Percentiles rank a stretch among this genome's conserved stretches.
Evolutionary conservation across 1,140 invertebrate species (phyloP).

Genomic region (Conopomorpha cramerella): DNA sequence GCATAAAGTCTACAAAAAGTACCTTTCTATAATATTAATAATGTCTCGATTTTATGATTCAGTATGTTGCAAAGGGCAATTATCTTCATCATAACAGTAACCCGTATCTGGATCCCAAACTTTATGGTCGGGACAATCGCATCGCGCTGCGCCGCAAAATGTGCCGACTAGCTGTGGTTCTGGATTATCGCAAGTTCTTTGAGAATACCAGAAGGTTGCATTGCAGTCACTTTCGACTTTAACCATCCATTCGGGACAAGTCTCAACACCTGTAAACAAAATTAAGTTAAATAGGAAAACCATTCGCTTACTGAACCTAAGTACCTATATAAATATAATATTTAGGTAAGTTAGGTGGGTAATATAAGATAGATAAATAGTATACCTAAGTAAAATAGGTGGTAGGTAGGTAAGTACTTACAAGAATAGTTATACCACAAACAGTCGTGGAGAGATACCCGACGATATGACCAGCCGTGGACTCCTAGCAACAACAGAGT

Average conservation of each 20-base stretch:
- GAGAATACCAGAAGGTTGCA: conserved; percentile 15
- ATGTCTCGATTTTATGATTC: not conserved
- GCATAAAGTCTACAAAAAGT: too few relatives aligned
- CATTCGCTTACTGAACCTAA: too few relatives aligned
- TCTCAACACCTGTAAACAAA: conserved; percentile 15
- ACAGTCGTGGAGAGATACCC: conserved; percentile 8
- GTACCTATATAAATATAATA: too few relatives aligned
- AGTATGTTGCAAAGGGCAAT: conserved; percentile 18
- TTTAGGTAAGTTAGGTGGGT: too few relatives aligned
- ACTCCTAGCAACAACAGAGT: conserved; percentile 6
- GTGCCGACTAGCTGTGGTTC: conserved; percentile 15
- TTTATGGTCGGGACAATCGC: conserved; percentile 20
- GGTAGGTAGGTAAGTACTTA: too few relatives aligned
- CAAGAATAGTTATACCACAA: conserved; percentile 23
- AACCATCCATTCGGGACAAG: conserved; percentile 22
- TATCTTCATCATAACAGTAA: conserved; percentile 22
- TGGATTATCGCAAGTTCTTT: conserved; percentile 20
- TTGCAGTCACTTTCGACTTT: conserved; percentile 14
- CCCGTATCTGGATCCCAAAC: conserved; percentile 22
- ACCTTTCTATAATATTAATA: not conserved
- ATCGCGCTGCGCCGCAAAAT: conserved; percentile 22
- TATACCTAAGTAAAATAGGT: too few relatives aligned
- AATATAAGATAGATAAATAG: too few relatives aligned
- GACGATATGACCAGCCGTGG: conserved; percentile 9
- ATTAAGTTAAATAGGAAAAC: too few relatives aligned